Percentiles rank a stretch among this genome's conserved stretches.
Evolutionary conservation across 2,888 invertebrate genomes (phyloP).

Genomic region (Unio delphinus): DNA sequence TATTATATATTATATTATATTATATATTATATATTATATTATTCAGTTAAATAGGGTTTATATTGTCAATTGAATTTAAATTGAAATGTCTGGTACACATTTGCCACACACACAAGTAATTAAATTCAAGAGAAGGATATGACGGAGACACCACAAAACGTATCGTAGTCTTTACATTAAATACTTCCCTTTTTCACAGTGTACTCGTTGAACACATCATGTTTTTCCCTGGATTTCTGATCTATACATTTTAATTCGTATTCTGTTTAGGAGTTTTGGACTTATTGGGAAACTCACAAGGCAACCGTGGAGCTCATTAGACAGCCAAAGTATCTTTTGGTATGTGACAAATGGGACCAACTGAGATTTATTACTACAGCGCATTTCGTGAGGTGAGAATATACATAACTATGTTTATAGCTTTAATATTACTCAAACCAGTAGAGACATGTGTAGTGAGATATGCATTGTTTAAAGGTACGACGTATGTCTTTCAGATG

Average conservation of each 20-base stretch:
- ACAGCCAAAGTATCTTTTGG: constrained; percentile 65
- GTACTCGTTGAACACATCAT: too few species aligned
- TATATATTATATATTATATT: too few species aligned
- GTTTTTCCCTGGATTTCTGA: not conserved
- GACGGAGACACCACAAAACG: too few species aligned
- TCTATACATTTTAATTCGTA: not conserved
- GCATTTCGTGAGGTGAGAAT: constrained; percentile 67
- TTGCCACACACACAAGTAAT: too few species aligned
- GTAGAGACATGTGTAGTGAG: not conserved
- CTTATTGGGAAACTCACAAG: constrained; percentile 68
- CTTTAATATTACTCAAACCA: not conserved
- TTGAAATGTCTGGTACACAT: too few species aligned
- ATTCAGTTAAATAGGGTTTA: too few species aligned
- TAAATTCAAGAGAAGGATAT: too few species aligned
- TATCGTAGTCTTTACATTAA: too few species aligned
- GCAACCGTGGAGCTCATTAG: constrained; percentile 61
- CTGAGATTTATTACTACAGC: constrained; percentile 65
- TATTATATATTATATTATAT: too few species aligned
- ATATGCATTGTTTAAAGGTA: not conserved
- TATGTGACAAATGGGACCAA: constrained; percentile 69
- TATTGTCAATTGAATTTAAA: too few species aligned
- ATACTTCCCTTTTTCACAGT: too few species aligned
- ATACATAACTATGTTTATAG: too few species aligned
- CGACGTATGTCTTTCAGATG: not conserved
- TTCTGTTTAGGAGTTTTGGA: constrained; percentile 64